Evolutionary conservation across 2,888 invertebrate species (phyloP).

Genomic region (Cantharis nigra): DNA sequence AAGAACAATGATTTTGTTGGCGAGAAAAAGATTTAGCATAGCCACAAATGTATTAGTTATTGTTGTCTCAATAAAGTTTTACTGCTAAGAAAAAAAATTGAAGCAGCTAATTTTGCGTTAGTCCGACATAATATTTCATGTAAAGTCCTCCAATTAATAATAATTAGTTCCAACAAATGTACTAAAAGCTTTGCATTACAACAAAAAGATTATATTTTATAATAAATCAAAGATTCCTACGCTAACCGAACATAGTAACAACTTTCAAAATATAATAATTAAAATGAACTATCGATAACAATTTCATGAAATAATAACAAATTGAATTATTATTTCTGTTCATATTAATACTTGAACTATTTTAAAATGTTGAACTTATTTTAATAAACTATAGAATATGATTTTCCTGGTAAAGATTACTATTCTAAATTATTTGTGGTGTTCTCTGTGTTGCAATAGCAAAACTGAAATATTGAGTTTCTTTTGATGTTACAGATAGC

Average conservation of each 20-base stretch:
- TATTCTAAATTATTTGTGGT: background rate
- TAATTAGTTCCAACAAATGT: background rate
- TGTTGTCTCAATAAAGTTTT: too few relatives aligned
- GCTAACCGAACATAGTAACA: background rate
- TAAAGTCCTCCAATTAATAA: background rate
- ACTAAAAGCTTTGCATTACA: background rate
- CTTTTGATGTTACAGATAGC: background rate
- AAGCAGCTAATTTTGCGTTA: too few relatives aligned
- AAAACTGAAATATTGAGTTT: background rate
- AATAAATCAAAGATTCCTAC: background rate
- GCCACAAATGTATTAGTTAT: too few relatives aligned
- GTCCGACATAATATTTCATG: too few relatives aligned
- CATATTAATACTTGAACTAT: background rate
- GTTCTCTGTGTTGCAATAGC: background rate
- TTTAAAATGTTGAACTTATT: background rate
- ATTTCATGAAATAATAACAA: too few relatives aligned
- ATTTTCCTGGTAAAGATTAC: background rate
- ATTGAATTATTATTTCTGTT: too few relatives aligned
- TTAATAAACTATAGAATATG: background rate
- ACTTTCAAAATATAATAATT: background rate
- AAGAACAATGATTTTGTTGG: too few relatives aligned
- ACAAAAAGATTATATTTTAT: background rate
- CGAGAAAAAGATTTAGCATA: too few relatives aligned
- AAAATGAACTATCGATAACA: background rate
- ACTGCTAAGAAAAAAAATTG: too few relatives aligned